phyloP scores from a whole-genome alignment of 2,888 invertebrate genomes.

The Dolichopus griseipennis region DNA sequence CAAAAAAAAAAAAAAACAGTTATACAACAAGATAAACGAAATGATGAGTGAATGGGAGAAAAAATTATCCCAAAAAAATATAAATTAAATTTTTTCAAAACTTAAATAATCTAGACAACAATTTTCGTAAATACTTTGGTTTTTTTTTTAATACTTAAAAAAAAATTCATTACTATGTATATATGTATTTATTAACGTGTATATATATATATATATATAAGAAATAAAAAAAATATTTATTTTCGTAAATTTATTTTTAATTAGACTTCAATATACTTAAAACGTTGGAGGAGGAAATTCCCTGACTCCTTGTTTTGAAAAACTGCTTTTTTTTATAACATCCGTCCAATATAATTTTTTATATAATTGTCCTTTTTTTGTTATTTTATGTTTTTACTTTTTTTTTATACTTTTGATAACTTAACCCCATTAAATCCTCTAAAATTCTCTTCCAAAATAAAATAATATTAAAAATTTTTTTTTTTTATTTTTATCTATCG shows the following conservation, averaged over 20 bases:
- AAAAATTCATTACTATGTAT: too few species aligned
- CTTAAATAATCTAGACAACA: not conserved
- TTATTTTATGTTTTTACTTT: not conserved
- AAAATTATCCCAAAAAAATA: not conserved
- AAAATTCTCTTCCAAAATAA: not conserved
- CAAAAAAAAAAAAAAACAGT: too few species aligned
- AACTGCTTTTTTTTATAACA: too few species aligned
- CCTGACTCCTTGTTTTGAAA: too few species aligned
- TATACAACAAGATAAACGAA: not conserved
- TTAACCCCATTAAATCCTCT: conserved; percentile 1
- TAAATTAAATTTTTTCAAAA: conserved; percentile 1
- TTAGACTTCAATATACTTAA: not conserved
- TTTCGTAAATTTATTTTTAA: conserved; percentile 2
- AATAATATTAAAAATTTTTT: not conserved
- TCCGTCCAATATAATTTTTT: not conserved
- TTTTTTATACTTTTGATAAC: not conserved
- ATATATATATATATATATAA: not conserved
- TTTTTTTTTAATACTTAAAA: too few species aligned
- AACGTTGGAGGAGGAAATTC: too few species aligned
- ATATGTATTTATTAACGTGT: not conserved
- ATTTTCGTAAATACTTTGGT: not conserved
- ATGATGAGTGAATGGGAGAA: not conserved
- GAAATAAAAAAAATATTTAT: not conserved
- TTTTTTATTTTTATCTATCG: too few species aligned
- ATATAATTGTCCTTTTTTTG: not conserved